phyloP scores from a whole-genome alignment of 1,140 invertebrate species.

The Plectus sambesii region DNA sequence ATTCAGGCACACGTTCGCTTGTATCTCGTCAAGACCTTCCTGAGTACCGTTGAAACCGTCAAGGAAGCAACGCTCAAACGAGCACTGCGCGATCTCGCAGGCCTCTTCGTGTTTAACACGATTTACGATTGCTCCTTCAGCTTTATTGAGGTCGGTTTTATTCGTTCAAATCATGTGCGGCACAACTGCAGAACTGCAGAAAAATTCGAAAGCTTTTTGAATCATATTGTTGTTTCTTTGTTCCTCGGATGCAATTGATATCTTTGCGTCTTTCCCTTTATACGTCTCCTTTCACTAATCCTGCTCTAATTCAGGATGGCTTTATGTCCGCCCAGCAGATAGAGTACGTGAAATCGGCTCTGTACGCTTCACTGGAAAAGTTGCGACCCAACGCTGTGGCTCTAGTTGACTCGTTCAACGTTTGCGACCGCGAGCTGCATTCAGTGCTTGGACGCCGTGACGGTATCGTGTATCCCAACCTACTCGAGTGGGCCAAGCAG shows the following conservation, averaged over 20 bases:
- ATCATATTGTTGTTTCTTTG: too few relatives aligned
- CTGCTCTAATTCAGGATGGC: slow-evolving; percentile 17
- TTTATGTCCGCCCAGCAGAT: slow-evolving; percentile 19
- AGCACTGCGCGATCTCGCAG: slow-evolving; percentile 18
- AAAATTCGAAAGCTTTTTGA: too few relatives aligned
- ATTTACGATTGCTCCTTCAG: slow-evolving; percentile 5
- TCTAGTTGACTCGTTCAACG: slow-evolving; percentile 79
- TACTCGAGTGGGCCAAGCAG: slow-evolving; percentile 70
- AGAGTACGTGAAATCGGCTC: slow-evolving; percentile 42
- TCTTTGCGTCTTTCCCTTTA: too few relatives aligned
- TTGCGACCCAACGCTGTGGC: slow-evolving; percentile 74
- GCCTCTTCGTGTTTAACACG: slow-evolving; percentile 18
- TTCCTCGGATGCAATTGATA: too few relatives aligned
- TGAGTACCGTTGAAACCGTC: slow-evolving; percentile 8
- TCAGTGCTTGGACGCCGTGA: slow-evolving; percentile 77
- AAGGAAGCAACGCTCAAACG: slow-evolving; percentile 6
- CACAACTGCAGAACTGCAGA: too few relatives aligned
- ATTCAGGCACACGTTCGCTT: slow-evolving; percentile 29
- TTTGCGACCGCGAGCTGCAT: slow-evolving; percentile 65
- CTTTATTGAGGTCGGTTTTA: too few relatives aligned
- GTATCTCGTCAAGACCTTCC: slow-evolving; percentile 26
- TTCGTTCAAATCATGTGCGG: too few relatives aligned
- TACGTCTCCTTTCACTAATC: too few relatives aligned
- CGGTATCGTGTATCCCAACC: slow-evolving; percentile 75
- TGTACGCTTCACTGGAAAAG: slow-evolving; percentile 58